These are phyloP conservation scores for Rhagium mordax DNA, from an alignment of 2,888 invertebrate genomes.

Conservation along the genomic window DNA sequence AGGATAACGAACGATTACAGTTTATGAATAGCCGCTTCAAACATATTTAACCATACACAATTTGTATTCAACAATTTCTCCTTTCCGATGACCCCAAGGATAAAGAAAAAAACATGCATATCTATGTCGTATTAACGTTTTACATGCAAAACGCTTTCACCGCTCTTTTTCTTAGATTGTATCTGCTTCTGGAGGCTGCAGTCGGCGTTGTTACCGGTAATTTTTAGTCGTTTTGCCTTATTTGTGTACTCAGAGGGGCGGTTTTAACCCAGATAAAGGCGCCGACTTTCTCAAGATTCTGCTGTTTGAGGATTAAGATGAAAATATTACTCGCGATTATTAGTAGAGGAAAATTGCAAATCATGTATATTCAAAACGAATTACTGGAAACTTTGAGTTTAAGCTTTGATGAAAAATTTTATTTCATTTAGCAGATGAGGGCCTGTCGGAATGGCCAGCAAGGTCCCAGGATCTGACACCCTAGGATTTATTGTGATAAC, in stretches of 20 bases:
- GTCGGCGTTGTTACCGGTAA: background rate
- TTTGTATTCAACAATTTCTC: background rate
- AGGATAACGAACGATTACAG: background rate
- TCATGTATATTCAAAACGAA: too few species aligned
- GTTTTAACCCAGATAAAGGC: background rate
- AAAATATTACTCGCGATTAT: too few species aligned
- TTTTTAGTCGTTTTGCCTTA: background rate
- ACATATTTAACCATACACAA: background rate
- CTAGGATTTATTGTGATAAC: too few species aligned
- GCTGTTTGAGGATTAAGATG: background rate
- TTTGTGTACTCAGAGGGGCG: background rate
- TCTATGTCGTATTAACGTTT: constrained; percentile 5
- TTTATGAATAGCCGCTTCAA: background rate
- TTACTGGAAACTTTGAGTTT: too few species aligned
- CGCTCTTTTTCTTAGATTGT: background rate
- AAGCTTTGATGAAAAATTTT: too few species aligned
- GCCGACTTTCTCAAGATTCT: background rate
- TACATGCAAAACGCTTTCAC: constrained; percentile 27
- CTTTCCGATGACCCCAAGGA: constrained; percentile 15
- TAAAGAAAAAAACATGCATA: constrained; percentile 5
- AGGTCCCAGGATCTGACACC: too few species aligned
- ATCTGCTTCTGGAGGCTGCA: background rate
- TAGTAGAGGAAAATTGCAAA: too few species aligned
- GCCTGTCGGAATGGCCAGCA: too few species aligned
- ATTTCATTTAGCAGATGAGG: too few species aligned